Evolutionary conservation across 2,113 vertebrate species (phyloP).

Genomic region (Sitta europaea): DNA sequence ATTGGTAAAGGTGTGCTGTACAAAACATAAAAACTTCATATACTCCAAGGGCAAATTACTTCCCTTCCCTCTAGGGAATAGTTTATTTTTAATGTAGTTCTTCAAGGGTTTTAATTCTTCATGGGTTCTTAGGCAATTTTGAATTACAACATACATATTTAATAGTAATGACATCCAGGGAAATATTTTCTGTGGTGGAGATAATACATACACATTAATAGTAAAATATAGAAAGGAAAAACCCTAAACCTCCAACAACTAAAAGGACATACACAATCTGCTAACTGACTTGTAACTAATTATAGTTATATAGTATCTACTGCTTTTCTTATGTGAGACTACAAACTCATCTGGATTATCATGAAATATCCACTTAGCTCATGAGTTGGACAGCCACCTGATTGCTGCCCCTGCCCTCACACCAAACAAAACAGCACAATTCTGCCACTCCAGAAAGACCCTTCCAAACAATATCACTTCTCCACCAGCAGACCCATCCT

Average conservation of each 20-base stretch:
- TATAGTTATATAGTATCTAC: not conserved
- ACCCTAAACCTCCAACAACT: not conserved
- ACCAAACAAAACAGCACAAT: not conserved
- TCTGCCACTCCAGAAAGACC: not conserved
- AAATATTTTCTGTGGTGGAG: slow-evolving; percentile 43
- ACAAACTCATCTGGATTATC: not conserved
- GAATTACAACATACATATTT: slow-evolving; percentile 42
- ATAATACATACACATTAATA: slow-evolving; percentile 24
- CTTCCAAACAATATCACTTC: not conserved
- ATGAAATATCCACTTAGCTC: not conserved
- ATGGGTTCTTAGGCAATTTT: slow-evolving; percentile 21
- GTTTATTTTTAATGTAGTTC: slow-evolving; percentile 47
- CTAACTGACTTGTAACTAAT: not conserved
- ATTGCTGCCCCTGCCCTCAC: not conserved
- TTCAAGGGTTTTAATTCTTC: slow-evolving; percentile 48
- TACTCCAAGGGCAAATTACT: slow-evolving; percentile 13
- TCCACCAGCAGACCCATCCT: not conserved
- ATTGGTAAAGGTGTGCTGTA: not conserved
- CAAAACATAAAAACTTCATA: slow-evolving; percentile 59
- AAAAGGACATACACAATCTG: not conserved
- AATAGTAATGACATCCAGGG: slow-evolving; percentile 34
- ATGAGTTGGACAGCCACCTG: not conserved
- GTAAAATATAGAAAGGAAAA: not conserved
- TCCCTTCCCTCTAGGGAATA: slow-evolving; percentile 6
- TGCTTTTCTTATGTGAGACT: not conserved